A percentile compares a stretch with the other conserved stretches of the same genome.
Conservation (phyloP, 2,888 invertebrate species). For the Malthinus flaveolus region DNA sequence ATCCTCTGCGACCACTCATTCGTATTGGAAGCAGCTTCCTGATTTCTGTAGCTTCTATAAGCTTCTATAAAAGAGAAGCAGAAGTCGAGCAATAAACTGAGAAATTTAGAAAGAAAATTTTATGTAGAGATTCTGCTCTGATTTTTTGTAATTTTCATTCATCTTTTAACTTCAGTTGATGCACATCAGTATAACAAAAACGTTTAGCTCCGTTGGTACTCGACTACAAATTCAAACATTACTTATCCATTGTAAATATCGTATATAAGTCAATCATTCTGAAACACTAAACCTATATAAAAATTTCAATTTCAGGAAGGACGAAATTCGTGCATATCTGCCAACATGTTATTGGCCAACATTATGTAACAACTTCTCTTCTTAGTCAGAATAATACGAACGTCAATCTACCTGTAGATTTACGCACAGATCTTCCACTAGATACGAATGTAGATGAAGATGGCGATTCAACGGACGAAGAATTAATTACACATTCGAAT, state of each 20-base stretch:
- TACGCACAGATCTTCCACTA: not conserved
- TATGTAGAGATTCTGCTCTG: no score
- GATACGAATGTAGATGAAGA: not conserved
- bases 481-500: not conserved
- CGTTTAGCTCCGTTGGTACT: no score
- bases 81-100: no score
- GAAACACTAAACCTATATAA: conserved; percentile 12
- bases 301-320: conserved; percentile 38
- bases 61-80: no score
- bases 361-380: conserved; percentile 38
- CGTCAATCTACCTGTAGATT: conserved; percentile 4
- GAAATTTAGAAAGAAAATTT: no score
- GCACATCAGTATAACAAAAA: no score
- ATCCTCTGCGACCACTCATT: no score
- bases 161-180: no score
- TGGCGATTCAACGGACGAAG: not conserved
- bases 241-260: not conserved
- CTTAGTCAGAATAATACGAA: conserved; percentile 30
- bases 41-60: no score
- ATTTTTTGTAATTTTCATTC: no score
- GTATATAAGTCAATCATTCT: conserved; percentile 13
- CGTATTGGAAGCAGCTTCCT: no score
- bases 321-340: conserved; percentile 40
- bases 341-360: conserved; percentile 34
- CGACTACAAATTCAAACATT: not conserved